Percentiles rank a stretch among this genome's conserved stretches.
These are phyloP conservation scores for Verasper variegatus DNA, from an alignment of 2,113 vertebrate species.

Conservation along the genomic window DNA sequence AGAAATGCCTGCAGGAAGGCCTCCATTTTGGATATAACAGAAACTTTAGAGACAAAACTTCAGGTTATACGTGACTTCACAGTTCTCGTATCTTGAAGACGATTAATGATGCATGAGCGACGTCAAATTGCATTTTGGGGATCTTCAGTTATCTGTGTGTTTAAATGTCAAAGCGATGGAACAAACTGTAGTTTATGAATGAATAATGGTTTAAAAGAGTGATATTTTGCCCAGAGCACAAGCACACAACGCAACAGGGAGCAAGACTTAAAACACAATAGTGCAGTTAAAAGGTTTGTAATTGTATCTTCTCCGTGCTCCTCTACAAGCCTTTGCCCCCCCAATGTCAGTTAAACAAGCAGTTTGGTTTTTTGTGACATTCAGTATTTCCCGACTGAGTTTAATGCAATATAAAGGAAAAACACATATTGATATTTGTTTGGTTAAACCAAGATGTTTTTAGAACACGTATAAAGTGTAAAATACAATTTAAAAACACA, in stretches of 20 bases:
- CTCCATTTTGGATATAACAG: slow-evolving; percentile 14
- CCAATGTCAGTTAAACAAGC: not conserved
- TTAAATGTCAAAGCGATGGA: slow-evolving; percentile 47
- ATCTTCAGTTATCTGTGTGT: slow-evolving; percentile 1
- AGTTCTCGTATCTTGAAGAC: not conserved
- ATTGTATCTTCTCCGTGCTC: not conserved
- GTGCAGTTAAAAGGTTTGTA: not conserved
- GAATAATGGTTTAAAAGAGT: slow-evolving; percentile 33
- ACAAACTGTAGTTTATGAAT: slow-evolving; percentile 54
- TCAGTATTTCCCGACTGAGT: too few species aligned
- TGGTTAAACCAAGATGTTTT: too few species aligned
- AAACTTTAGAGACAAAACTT: slow-evolving; percentile 16
- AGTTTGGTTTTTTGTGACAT: not conserved
- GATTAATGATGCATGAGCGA: slow-evolving; percentile 46
- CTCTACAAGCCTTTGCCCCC: not conserved
- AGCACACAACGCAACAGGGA: not conserved
- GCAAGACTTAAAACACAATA: slow-evolving; percentile 2
- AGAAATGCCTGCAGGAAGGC: not conserved
- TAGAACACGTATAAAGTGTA: too few species aligned
- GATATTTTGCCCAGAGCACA: slow-evolving; percentile 24
- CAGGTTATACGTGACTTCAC: slow-evolving; percentile 13
- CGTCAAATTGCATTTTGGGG: slow-evolving; percentile 49
- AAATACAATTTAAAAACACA: too few species aligned
- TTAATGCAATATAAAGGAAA: not conserved
- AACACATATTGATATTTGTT: too few species aligned